A percentile compares a stretch with the other conserved stretches of the same genome.
Conservation (phyloP, 2,888 invertebrate species). For the Rhimphoctona megacephalus region DNA sequence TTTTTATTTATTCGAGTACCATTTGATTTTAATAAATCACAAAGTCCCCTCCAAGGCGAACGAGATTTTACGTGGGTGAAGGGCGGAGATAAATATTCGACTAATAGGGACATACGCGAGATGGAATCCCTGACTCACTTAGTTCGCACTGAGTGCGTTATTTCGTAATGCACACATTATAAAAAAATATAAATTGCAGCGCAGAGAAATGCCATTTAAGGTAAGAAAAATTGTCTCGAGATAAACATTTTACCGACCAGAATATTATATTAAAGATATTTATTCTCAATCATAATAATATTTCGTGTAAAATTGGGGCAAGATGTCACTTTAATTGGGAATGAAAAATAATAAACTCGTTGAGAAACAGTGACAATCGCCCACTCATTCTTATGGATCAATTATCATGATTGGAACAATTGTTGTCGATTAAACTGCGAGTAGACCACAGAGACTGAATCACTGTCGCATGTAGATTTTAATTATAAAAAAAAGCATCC, state of each 20-base stretch:
- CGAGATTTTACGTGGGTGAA: constrained; percentile 60
- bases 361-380: constrained; percentile 2
- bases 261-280: not conserved
- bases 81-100: constrained; percentile 50
- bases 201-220: constrained; percentile 56
- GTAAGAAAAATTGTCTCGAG: constrained; percentile 42
- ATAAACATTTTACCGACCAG: constrained; percentile 4
- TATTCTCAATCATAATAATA: not conserved
- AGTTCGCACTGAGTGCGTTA: constrained; percentile 39
- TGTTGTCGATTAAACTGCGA: constrained; percentile 42
- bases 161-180: constrained; percentile 60
- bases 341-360: constrained; percentile 18
- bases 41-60: constrained; percentile 44
- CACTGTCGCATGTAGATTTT: not conserved
- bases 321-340: not conserved
- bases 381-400: constrained; percentile 27
- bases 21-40: constrained; percentile 7
- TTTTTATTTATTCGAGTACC: not conserved
- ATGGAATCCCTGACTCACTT: constrained; percentile 59
- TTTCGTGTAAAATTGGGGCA: not conserved
- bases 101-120: constrained; percentile 25
- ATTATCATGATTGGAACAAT: constrained; percentile 46
- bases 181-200: constrained; percentile 53
- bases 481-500: not conserved
- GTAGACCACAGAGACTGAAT: constrained; percentile 11